Conservation (phyloP, 2,113 vertebrate species). For the Brachionichthys hirsutus region DNA sequence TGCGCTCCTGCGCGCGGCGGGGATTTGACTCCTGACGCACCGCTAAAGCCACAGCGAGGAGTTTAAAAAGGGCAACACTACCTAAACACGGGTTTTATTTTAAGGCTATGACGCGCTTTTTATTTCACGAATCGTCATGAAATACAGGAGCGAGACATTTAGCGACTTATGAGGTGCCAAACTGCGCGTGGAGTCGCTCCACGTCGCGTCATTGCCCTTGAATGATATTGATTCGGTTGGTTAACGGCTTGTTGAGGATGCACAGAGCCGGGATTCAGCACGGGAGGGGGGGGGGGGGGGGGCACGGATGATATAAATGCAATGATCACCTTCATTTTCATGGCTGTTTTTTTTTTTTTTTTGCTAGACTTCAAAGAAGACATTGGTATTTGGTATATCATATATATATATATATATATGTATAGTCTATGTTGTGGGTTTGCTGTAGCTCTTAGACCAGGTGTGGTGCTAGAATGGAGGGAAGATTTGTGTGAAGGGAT, state of each 20-base stretch:
- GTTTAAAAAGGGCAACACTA: slow-evolving; percentile 44
- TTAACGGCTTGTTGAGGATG: slow-evolving; percentile 58
- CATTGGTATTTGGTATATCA: too few species aligned
- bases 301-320: slow-evolving; percentile 36
- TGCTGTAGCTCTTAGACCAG: slow-evolving; percentile 7
- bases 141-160: neutral
- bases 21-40: neutral
- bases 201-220: slow-evolving; percentile 65
- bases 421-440: neutral
- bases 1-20: slow-evolving; percentile 1
- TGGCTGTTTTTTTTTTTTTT: slow-evolving; percentile 2
- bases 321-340: slow-evolving; percentile 26
- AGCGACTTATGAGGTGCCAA: slow-evolving; percentile 15
- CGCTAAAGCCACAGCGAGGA: slow-evolving; percentile 7
- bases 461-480: slow-evolving; percentile 17
- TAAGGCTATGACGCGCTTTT: neutral
- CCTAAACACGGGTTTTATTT: neutral
- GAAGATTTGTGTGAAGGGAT: slow-evolving; percentile 7
- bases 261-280: slow-evolving; percentile 32
- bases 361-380: slow-evolving; percentile 3
- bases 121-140: too few species aligned
- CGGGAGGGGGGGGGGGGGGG: slow-evolving; percentile 7
- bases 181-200: slow-evolving; percentile 4
- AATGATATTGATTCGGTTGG: slow-evolving; percentile 66
- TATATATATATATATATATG: too few species aligned